phyloP scores from a whole-genome alignment of 2,797 vertebrate genomes.

The Natrix natrix region DNA sequence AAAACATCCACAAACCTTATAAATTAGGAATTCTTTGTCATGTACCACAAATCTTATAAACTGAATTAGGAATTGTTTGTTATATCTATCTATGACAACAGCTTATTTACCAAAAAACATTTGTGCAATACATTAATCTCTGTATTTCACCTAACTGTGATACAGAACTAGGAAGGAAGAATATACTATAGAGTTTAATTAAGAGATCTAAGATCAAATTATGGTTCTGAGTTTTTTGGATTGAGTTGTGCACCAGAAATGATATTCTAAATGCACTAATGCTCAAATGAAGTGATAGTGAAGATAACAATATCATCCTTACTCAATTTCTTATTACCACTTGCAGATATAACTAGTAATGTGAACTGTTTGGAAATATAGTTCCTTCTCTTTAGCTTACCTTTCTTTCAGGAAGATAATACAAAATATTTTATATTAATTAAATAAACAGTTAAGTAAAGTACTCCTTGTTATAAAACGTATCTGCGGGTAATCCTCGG shows the following conservation, averaged over 20 bases:
- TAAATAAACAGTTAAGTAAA: background rate
- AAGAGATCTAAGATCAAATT: background rate
- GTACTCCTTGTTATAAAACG: background rate
- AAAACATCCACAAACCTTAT: background rate
- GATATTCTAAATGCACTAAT: background rate
- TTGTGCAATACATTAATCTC: background rate
- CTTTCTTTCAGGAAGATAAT: background rate
- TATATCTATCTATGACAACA: background rate
- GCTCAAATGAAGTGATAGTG: background rate
- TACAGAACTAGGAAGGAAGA: background rate
- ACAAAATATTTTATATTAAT: background rate
- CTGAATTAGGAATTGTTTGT: background rate
- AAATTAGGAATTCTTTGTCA: background rate
- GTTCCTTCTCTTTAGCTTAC: background rate
- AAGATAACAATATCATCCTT: background rate
- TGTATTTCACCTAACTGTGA: background rate
- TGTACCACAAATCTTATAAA: background rate
- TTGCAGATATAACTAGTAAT: background rate
- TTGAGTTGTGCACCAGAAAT: background rate
- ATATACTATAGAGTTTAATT: background rate
- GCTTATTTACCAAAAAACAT: background rate
- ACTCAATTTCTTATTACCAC: background rate
- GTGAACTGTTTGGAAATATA: background rate
- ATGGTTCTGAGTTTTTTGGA: background rate
- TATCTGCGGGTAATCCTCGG: background rate